Percentiles rank a stretch among this genome's conserved stretches.
phyloP scores from a whole-genome alignment of 2,113 vertebrate species.

The Charadrius vociferus region DNA sequence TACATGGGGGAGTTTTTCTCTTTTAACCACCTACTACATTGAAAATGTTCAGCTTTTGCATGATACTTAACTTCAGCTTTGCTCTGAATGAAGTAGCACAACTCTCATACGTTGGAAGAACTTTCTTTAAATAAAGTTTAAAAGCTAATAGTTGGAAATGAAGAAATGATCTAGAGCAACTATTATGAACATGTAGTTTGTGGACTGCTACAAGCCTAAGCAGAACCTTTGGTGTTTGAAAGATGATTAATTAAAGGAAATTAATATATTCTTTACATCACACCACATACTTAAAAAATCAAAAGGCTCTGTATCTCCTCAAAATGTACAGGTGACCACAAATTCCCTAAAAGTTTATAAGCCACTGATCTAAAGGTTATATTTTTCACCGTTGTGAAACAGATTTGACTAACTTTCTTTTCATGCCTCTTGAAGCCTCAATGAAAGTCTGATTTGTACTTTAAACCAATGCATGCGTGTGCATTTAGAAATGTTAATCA shows the following conservation, averaged over 20 bases:
- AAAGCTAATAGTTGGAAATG: background rate
- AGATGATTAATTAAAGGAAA: background rate
- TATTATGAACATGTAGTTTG: background rate
- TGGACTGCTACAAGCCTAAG: background rate
- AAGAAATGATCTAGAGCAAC: background rate
- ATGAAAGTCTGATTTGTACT: background rate
- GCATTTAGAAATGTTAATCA: background rate
- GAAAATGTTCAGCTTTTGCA: background rate
- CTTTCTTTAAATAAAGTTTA: background rate
- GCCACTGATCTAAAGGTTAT: background rate
- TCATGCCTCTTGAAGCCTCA: background rate
- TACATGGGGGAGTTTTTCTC: background rate
- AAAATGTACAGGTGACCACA: background rate
- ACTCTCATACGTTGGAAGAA: too few relatives aligned
- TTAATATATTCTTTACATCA: background rate
- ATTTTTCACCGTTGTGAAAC: background rate
- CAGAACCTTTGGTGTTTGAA: background rate
- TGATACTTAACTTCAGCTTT: background rate
- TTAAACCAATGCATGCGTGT: background rate
- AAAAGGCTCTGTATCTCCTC: background rate
- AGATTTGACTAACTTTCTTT: background rate
- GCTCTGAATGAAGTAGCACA: background rate
- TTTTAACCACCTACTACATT: background rate
- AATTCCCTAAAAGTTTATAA: background rate
- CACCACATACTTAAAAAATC: background rate